Evolutionary conservation across 2,113 vertebrate genomes (phyloP).

Genomic region (rabbit (Oryctolagus cuniculus)): DNA sequence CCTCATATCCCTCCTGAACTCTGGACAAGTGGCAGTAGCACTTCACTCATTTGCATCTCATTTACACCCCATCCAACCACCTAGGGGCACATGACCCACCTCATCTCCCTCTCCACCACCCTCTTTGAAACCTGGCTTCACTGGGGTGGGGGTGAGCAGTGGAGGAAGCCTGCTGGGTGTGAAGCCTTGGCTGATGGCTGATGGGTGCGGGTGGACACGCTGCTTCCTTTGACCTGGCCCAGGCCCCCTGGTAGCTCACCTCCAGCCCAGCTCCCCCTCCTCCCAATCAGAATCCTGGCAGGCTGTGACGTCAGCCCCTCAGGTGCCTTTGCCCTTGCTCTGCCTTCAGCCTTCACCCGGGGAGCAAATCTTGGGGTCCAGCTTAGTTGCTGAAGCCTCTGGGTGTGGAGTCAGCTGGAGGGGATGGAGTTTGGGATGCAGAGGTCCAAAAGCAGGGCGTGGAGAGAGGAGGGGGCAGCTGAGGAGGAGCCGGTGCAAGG

Average conservation of each 20-base stretch:
- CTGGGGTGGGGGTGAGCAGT: background rate
- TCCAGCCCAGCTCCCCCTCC: background rate
- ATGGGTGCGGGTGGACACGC: background rate
- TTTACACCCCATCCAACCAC: background rate
- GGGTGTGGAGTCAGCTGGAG: background rate
- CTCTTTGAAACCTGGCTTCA: background rate
- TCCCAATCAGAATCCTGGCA: background rate
- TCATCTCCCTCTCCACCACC: background rate
- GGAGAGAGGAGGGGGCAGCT: background rate
- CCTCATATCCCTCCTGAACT: background rate
- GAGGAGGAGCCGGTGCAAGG: background rate
- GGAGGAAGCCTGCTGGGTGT: background rate
- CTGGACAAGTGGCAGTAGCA: background rate
- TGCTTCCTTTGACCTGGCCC: background rate
- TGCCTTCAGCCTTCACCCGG: background rate
- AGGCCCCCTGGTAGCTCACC: background rate
- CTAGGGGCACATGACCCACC: background rate
- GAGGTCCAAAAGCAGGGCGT: slow-evolving; percentile 41
- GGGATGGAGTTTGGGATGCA: background rate
- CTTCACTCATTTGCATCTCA: background rate
- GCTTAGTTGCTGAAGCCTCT: background rate
- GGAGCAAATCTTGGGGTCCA: background rate
- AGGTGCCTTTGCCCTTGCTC: slow-evolving; percentile 39
- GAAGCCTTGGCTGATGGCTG: background rate
- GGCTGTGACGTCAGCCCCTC: slow-evolving; percentile 15